These are phyloP conservation scores for Psilopogon haemacephalus DNA, from an alignment of 2,113 vertebrate genomes.

Conservation along the genomic window DNA sequence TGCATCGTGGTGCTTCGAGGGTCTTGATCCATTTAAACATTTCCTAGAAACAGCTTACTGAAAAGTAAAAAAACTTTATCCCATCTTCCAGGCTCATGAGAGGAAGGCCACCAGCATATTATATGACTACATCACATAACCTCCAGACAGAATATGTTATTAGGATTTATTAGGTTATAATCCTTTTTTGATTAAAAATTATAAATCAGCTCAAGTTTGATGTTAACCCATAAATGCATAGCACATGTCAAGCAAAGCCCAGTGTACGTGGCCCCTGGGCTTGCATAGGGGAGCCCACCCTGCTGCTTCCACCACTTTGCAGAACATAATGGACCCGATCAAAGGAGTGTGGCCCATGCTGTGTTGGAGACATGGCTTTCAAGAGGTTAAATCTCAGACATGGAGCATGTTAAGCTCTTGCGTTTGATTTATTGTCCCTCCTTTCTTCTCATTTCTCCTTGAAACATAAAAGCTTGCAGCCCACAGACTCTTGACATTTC, in stretches of 20 bases:
- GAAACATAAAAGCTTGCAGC: slow-evolving; percentile 66
- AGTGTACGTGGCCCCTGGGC: background rate
- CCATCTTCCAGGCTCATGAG: background rate
- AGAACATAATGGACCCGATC: slow-evolving; percentile 27
- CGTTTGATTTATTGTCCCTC: slow-evolving; percentile 65
- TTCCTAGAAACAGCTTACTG: background rate
- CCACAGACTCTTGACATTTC: slow-evolving; percentile 68
- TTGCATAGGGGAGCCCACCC: background rate
- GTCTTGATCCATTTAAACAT: background rate
- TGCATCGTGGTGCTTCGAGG: background rate
- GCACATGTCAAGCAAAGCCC: slow-evolving; percentile 33
- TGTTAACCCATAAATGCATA: slow-evolving; percentile 59
- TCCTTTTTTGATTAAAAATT: slow-evolving; percentile 71
- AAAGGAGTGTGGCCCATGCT: background rate
- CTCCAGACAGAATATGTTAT: slow-evolving; percentile 42
- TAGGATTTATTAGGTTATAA: slow-evolving; percentile 65
- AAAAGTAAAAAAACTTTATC: background rate
- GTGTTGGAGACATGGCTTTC: background rate
- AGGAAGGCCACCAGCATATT: background rate
- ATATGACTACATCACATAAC: background rate
- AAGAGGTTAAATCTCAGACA: slow-evolving; percentile 62
- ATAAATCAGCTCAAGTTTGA: slow-evolving; percentile 64
- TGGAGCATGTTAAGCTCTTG: slow-evolving; percentile 48
- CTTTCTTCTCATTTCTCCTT: slow-evolving; percentile 70
- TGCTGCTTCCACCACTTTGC: background rate